Conservation (phyloP, 2,888 invertebrate genomes). For the Perizoma flavofasciatum region DNA sequence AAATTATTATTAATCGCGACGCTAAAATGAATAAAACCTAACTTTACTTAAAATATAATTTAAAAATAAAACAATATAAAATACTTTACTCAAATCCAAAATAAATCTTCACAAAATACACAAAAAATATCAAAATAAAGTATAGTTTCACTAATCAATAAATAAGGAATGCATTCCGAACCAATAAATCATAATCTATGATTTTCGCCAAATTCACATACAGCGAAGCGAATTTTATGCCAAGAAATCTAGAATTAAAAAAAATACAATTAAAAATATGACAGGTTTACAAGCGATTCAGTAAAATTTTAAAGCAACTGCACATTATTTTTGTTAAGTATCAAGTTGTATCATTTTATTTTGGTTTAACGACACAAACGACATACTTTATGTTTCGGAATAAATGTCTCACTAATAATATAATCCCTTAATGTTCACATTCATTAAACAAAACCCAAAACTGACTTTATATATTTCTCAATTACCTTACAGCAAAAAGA, state of each 20-base stretch:
- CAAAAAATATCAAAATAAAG: constrained; percentile 39
- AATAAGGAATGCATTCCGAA: constrained; percentile 54
- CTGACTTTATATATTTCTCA: too few relatives aligned
- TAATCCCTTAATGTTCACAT: too few relatives aligned
- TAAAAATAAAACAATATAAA: constrained; percentile 36
- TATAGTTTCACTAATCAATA: constrained; percentile 44
- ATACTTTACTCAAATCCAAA: constrained; percentile 41
- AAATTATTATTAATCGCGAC: too few relatives aligned
- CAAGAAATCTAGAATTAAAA: neutral
- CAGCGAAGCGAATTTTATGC: neutral
- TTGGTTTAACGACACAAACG: too few relatives aligned
- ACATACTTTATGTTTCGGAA: constrained; percentile 7
- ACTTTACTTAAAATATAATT: constrained; percentile 8
- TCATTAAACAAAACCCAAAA: too few relatives aligned
- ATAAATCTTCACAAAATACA: constrained; percentile 42
- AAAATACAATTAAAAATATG: neutral
- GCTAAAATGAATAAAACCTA: neutral
- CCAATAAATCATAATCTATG: constrained; percentile 37
- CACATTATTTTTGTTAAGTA: neutral
- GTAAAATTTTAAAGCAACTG: neutral
- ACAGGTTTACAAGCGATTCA: neutral
- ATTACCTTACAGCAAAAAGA: too few relatives aligned
- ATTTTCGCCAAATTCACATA: constrained; percentile 5
- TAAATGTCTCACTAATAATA: neutral
- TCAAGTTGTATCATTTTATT: neutral